A percentile compares a stretch with the other conserved stretches of the same genome.
Evolutionary conservation across 2,888 invertebrate genomes (phyloP).

Genomic region (Eupithecia inturbata): DNA sequence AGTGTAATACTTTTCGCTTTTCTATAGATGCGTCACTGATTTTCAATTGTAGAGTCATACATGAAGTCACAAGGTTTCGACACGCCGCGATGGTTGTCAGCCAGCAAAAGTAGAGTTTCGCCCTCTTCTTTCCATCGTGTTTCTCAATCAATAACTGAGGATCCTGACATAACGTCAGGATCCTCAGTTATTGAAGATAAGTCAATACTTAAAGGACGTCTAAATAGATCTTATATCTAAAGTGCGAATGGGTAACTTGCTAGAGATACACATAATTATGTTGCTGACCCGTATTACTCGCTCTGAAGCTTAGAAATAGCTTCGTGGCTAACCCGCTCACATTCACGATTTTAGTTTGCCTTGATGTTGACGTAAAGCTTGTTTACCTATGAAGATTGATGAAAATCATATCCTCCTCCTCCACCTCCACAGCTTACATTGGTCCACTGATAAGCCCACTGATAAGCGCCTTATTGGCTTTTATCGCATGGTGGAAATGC

Average conservation of each 20-base stretch:
- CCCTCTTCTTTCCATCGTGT: background rate
- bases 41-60: constrained; percentile 50
- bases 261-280: background rate
- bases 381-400: background rate
- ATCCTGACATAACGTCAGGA: no score
- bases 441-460: no score
- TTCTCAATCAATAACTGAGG: background rate
- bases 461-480: no score
- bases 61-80: constrained; percentile 7
- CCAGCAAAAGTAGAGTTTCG: background rate
- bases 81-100: background rate
- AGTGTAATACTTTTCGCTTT: background rate
- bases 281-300: background rate
- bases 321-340: no score
- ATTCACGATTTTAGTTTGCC: background rate
- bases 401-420: no score
- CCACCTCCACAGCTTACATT: no score
- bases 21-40: constrained; percentile 62
- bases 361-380: background rate
- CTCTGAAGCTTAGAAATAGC: background rate
- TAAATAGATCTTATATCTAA: no score
- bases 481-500: no score
- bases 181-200: no score
- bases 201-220: no score
- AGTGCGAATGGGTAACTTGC: background rate